Evolutionary conservation across 1,140 invertebrate species (phyloP), one percentile per base, ranked within the genome.

Genomic region (Ips nitidus): DNA sequence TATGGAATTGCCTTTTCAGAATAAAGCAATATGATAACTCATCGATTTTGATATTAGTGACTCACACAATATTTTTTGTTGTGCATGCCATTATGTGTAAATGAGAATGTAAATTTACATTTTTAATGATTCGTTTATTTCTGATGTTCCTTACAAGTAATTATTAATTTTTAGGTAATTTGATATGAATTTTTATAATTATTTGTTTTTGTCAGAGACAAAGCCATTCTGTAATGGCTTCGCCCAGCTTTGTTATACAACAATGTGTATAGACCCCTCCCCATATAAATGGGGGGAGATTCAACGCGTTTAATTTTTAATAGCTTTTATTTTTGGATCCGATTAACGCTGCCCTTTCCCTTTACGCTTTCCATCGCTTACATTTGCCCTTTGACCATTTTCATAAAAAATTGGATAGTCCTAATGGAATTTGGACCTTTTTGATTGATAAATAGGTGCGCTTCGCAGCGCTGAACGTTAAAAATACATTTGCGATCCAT

Each of bases 231-330:
- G 0, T 22, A 22, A 22, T 22, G 22, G 22, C 22, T 22, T 22
- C 22, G 22, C 22, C 6, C 36, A 37, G 5, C 38, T 4, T 6
- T 22, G 22, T 22, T 22, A 22, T 50, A 55, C 8, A 55, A 55
- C 52, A 55, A 22, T 6, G 36, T 53, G 22, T n/a, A n/a, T 53
- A 36, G 6, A 55, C 40, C 62, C 61, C 50, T 64, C 62, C 62
- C 62, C 47, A 43, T 52, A 38, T 38, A 60, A 38, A 55, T 6
- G 37, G n/a, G 50, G 66, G 52, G 66, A 62, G 47, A 55, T 55
- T 40, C 66, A 42, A 53, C 53, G 69, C 68, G 60, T 74, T 74
- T 72, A 70, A 72, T 72, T 74, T 74, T 74, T 73, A 72, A 74
- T 74, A 70, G 67, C 67, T 73, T 73, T 74, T 73, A 72, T 71